Evolutionary conservation across 92 coral and sea anemone species (phyloP).

Genomic region (Paragorgia papillata): DNA sequence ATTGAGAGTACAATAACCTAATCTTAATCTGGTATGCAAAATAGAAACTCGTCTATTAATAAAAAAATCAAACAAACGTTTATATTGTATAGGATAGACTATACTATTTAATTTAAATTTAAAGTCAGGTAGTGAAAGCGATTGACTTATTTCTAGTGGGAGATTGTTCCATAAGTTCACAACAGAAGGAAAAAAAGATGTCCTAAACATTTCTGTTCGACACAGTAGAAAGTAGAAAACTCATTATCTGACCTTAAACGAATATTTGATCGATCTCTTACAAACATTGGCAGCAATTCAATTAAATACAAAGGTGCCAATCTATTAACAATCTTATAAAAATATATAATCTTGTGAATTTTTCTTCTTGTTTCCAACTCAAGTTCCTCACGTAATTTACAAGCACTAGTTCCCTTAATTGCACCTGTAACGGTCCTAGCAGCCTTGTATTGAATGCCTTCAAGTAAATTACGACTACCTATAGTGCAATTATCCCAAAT

Average conservation of each 20-base stretch:
- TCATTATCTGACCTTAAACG: slow-evolving; percentile 24
- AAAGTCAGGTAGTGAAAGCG: background rate
- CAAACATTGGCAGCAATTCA: slow-evolving; percentile 23
- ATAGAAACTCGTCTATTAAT: background rate
- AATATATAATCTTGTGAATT: slow-evolving; percentile 44
- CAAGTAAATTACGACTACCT: slow-evolving; percentile 10
- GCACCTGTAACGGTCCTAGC: slow-evolving; percentile 40
- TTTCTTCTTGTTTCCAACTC: slow-evolving; percentile 47
- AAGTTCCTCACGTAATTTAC: slow-evolving; percentile 38
- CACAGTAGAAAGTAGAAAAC: background rate
- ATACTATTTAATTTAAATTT: background rate
- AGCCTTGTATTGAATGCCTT: slow-evolving; percentile 48
- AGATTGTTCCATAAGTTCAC: no score
- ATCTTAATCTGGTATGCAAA: slow-evolving; percentile 6
- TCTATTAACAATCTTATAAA: slow-evolving; percentile 45
- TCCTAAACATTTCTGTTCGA: no score
- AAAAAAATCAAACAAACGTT: background rate
- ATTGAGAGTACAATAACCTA: slow-evolving; percentile 6
- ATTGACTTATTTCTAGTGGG: no score
- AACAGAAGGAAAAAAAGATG: no score
- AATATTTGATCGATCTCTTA: slow-evolving; percentile 33
- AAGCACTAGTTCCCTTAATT: slow-evolving; percentile 33
- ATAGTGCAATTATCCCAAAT: slow-evolving; percentile 44
- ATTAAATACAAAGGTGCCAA: slow-evolving; percentile 32
- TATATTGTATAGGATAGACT: background rate